Evolutionary conservation across 2,113 vertebrate genomes (phyloP).

Genomic region (Progne subis): DNA sequence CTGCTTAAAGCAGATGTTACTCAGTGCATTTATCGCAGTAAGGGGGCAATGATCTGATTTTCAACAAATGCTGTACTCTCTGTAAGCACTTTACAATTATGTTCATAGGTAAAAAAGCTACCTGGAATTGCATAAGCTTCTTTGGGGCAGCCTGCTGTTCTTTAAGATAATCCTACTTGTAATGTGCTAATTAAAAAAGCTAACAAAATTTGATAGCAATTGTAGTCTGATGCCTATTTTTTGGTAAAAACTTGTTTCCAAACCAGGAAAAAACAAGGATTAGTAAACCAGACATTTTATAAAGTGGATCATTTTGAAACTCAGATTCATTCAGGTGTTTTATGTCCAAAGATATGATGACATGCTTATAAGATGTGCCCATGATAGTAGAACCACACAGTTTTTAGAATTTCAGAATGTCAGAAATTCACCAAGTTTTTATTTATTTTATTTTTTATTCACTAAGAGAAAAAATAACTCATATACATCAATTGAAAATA

Average conservation of each 20-base stretch:
- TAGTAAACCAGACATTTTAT: neutral
- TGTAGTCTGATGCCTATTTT: neutral
- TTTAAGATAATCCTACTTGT: neutral
- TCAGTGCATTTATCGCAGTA: neutral
- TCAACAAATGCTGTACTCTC: neutral
- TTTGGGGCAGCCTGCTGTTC: neutral
- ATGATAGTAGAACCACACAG: neutral
- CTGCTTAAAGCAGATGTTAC: neutral
- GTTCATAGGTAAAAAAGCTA: neutral
- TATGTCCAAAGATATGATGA: neutral
- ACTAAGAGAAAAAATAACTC: neutral
- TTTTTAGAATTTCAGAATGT: slow-evolving; percentile 8
- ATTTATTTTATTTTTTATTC: slow-evolving; percentile 11
- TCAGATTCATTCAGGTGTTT: neutral
- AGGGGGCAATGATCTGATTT: neutral
- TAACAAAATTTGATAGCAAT: neutral
- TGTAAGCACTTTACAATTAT: neutral
- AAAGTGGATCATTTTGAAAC: neutral
- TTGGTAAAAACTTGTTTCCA: neutral
- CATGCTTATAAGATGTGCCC: neutral
- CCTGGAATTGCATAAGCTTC: neutral
- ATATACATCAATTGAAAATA: neutral
- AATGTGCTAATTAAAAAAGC: neutral
- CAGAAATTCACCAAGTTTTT: neutral
- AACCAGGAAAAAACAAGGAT: neutral